Base-by-base conservation (phyloP, 2,888 invertebrate species). In the Luffia ferchaultella region DNA sequence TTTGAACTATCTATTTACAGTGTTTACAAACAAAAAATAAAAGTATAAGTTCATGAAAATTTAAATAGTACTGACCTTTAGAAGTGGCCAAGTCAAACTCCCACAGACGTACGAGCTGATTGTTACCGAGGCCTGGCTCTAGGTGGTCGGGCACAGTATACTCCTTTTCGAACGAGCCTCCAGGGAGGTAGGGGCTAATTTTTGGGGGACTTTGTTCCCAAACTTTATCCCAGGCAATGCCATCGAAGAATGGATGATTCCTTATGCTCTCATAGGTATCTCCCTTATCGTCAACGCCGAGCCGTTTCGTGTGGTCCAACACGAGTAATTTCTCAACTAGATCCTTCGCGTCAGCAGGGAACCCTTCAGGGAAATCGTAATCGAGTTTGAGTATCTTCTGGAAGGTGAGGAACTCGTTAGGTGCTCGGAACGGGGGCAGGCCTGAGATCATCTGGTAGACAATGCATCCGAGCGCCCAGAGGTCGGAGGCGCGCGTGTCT, bases 381-480 rank as follows among this genome's bases (percentile, higher is more conserved):
- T 96, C 93, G 67, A 95, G 85, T 72, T 92, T 93, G 50, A 93
- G 85, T 61, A 99, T 97, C 79, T 97, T 97, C 76, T 97, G 95
- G 76, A 98, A 97, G 59, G 98, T 96, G 58, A 96, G 88, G 80
- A 96, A 99, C 70, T 98, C 98, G 73, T 93, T 96, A 56, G 92
- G 89, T 52, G 93, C 95, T 55, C 93, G 88, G 82, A 98, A 98
- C 0, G 97, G 97, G 45, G 96, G 94, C 58, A 93, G 75, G 1
- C 98, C 98, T 15, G 96, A 90, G 57, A 97, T 89, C 93, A 99
- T 96, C 83, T 99, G 98, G 80, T 95, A 98, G 56, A 98, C 84
- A 59, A 98, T 95, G 74, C 97, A 98, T 20, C 98, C 99, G 45
- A 97, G 85, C 0, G 98, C 98, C 99, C 99, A 99, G 52, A 98